Evolutionary conservation across 2,113 vertebrate species (phyloP), one percentile per base, ranked within the genome.

Genomic region (Rostratula benghalensis): DNA sequence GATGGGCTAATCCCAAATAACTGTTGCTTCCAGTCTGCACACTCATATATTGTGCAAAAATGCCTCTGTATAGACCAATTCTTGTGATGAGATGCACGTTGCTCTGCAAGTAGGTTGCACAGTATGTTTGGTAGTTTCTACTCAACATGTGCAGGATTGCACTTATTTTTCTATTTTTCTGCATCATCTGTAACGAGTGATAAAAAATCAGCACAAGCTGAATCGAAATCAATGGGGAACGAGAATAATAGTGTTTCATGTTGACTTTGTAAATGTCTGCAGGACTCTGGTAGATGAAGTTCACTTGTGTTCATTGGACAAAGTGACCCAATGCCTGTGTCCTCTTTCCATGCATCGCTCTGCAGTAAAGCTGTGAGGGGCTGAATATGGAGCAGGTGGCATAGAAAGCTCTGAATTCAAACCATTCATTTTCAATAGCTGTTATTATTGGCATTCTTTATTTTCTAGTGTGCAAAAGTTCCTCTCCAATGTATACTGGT

Each of bases 21-120:
- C 9, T 43, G n/a, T 43, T 89, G 43, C 30, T 89, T 89, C 25
- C 31, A 82, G 46, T 54, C 13, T 67, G 33, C 0, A 0, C 41
- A 30, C 35, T 81, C 51, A 9, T 2, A 1, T 46, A 19, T 46
- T 78, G 74, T 91, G 51, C 20, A 84, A 51, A 53, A 78, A 2
- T 1, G 3, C 10, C 48, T 73, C 67, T 69, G 15, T 46, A 21
- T 7, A 68, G 53, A 25, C n/a, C 54, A 37, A 12, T 82, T 31
- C 14, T 45, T 73, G 23, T 7, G 1, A 6, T 1, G 1, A 48
- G 19, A 5, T 30, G 0, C 14, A 4, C 48, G 14, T 68, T 74
- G 51, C 39, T 65, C 56, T 64, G n/a, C 73, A 56, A 30, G 48
- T 33, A 63, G 18, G 10, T 71, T 76, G 35, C 60, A 30, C 1